Base-by-base conservation (phyloP, 2,888 invertebrate species). In the Iphiclides podalirius region DNA sequence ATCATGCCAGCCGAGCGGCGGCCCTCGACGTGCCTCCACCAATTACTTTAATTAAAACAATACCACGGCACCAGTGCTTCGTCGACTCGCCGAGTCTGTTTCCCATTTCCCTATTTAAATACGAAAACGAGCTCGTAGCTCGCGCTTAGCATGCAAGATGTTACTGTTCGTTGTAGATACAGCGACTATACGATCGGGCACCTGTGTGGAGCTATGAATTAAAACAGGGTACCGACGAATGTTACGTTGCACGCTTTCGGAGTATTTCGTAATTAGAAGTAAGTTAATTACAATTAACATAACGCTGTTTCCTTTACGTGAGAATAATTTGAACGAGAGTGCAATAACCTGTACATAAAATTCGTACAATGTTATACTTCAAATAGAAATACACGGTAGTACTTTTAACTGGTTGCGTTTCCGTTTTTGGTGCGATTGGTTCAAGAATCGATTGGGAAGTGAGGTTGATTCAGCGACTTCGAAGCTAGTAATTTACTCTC, bases 11-110 rank as follows among this genome's bases (percentile, higher is more conserved):
- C 75, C 75, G 78, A 79, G 79, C 76, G 79, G 66, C 75, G 72
- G 79, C 79, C 74, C 86, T 81, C 82, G 69, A 77, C 80, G 81
- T 81, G 81, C 81, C 85, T 86, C 82, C 83, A 84, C 86, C 87
- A 88, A 88, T 87, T 88, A 88, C 85, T 87, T 88, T 88, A 88
- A 88, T 87, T 88, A 88, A 87, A 87, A 87, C 87, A 87, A 87
- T 85, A 86, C 82, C 79, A 79, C 77, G 81, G 76, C 74, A 81
- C 77, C 79, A 83, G 75, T 75, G 79, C 79, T 82, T 72, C 84
- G 83, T 80, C 82, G 84, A 82, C 80, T 84, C 83, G 75, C 78
- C 77, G 84, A 77, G 75, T 80, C 82, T 85, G 86, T 84, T 85
- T 86, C 84, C 83, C 79, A 85, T 86, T 86, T 88, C 80, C 85